phyloP scores from a whole-genome alignment of 2,888 invertebrate genomes.

The Agriopis leucophaearia region DNA sequence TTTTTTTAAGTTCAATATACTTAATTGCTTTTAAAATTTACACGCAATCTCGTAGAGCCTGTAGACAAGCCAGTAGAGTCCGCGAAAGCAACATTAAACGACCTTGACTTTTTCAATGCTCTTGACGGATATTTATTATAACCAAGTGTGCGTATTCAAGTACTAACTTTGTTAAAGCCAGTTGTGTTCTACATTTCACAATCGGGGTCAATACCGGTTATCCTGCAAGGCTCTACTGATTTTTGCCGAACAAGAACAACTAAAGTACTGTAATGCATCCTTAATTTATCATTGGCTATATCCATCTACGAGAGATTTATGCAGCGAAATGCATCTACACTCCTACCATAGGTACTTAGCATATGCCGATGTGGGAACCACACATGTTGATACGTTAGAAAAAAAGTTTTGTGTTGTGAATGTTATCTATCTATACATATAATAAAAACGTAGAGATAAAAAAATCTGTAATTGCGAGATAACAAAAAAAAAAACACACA shows the following conservation, averaged over 20 bases:
- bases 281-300: background rate
- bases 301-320: background rate
- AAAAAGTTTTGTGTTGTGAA: no score
- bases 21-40: background rate
- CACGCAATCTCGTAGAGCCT: background rate
- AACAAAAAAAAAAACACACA: no score
- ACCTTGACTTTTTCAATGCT: constrained; percentile 18
- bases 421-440: no score
- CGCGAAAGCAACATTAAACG: constrained; percentile 3
- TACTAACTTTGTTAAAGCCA: constrained; percentile 41
- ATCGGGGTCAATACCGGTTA: constrained; percentile 78
- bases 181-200: constrained; percentile 75
- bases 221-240: constrained; percentile 29
- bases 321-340: no score
- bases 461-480: no score
- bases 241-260: constrained; percentile 10
- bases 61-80: background rate
- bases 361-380: no score
- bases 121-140: constrained; percentile 8
- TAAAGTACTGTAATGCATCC: constrained; percentile 3
- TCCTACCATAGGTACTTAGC: no score
- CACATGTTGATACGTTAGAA: no score
- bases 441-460: no score
- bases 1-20: no score
- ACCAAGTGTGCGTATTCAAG: constrained; percentile 8